Conservation (phyloP, 1,140 invertebrate genomes). For the Magallana angulata region DNA sequence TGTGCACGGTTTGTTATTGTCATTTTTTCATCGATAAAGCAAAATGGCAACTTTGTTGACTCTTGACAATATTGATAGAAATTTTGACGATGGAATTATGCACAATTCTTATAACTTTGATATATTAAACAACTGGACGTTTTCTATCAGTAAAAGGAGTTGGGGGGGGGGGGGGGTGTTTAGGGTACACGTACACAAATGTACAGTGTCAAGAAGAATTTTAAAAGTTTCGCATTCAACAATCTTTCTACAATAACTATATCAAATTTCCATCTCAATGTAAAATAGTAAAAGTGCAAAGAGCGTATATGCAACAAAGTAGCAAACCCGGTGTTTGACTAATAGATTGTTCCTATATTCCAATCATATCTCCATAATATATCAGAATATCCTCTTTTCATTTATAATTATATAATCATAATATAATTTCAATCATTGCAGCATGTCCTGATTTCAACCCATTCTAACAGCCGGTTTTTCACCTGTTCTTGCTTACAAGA, state of each 20-base stretch:
- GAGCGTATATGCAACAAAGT: not conserved
- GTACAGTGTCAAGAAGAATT: not conserved
- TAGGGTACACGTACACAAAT: not conserved
- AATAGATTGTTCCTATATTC: not conserved
- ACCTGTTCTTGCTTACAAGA: not conserved
- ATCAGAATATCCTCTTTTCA: too few species aligned
- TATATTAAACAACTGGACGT: not conserved
- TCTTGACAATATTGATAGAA: not conserved
- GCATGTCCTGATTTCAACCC: too few species aligned
- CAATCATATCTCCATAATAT: too few species aligned
- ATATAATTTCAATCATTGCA: too few species aligned
- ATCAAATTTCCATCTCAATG: not conserved
- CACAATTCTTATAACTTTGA: constrained; percentile 20
- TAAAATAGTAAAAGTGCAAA: not conserved
- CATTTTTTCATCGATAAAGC: not conserved
- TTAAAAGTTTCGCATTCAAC: not conserved
- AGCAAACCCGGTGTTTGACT: not conserved
- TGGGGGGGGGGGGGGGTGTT: not conserved
- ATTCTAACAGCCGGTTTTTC: not conserved
- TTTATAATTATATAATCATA: too few species aligned
- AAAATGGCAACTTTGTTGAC: not conserved
- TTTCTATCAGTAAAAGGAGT: not conserved
- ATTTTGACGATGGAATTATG: not conserved
- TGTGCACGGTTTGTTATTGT: too few species aligned
- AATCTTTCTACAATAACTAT: not conserved